Evolutionary conservation across 2,113 vertebrate genomes (phyloP).

Genomic region (Chloroceryle aenea): DNA sequence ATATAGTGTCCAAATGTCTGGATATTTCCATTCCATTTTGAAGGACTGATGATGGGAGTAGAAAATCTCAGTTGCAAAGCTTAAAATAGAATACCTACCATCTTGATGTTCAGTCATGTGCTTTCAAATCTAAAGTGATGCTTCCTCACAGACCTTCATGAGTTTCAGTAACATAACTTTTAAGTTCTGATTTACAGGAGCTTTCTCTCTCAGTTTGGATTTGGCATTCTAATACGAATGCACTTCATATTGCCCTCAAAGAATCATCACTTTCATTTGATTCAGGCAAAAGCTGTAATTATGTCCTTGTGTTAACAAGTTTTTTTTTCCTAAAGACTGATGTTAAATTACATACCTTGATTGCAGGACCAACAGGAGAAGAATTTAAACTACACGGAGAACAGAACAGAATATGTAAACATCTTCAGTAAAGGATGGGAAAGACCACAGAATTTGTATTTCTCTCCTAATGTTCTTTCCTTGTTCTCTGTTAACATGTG

Average conservation of each 20-base stretch:
- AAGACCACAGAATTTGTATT: not conserved
- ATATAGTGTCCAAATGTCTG: not conserved
- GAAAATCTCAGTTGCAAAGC: not conserved
- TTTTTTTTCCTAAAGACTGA: not conserved
- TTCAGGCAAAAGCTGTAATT: not conserved
- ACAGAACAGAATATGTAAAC: not conserved
- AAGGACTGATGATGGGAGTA: not conserved
- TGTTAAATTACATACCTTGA: not conserved
- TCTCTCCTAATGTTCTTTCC: not conserved
- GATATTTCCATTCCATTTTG: not conserved
- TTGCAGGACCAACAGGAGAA: not conserved
- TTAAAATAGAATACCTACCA: not conserved
- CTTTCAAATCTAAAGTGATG: not conserved
- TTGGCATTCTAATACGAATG: not conserved
- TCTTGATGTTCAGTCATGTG: accelerated
- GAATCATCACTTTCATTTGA: not conserved
- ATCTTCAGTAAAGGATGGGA: not conserved
- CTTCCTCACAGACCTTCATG: not conserved
- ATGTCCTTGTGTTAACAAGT: not conserved
- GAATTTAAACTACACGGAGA: not conserved
- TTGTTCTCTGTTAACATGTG: not conserved
- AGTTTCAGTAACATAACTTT: not conserved
- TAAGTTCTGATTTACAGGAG: not conserved
- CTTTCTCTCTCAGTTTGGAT: not conserved
- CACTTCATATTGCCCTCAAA: not conserved